Evolutionary conservation across 1,140 invertebrate species (phyloP).

Genomic region (Drosophila sp.): DNA sequence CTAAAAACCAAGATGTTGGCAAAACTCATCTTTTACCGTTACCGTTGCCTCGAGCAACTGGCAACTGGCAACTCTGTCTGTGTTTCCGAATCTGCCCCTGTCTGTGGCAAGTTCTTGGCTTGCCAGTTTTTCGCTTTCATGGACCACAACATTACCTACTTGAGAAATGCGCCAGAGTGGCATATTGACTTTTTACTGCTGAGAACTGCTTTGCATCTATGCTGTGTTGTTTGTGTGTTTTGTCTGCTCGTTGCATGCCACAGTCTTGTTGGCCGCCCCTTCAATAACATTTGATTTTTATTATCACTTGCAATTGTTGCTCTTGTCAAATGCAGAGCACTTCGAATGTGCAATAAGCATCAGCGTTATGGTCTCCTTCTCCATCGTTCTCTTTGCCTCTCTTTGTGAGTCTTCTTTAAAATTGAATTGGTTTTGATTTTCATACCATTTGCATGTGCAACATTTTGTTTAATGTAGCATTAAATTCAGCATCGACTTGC

Average conservation of each 20-base stretch:
- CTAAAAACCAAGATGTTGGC: constrained; percentile 55
- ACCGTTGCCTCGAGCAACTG: constrained; percentile 5
- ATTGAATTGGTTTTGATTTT: constrained; percentile 70
- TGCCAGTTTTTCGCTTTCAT: constrained; percentile 42
- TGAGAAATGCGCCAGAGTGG: constrained; percentile 50
- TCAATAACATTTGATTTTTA: constrained; percentile 77
- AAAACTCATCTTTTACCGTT: constrained; percentile 13
- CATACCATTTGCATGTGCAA: constrained; percentile 26
- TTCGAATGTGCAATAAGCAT: constrained; percentile 51
- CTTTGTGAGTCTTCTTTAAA: constrained; percentile 6
- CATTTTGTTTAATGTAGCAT: constrained; percentile 49
- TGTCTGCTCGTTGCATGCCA: neutral
- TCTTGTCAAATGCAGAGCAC: constrained; percentile 39
- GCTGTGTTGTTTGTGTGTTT: constrained; percentile 6
- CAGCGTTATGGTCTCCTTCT: constrained; percentile 44
- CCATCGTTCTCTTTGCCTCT: neutral
- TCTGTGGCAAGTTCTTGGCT: constrained; percentile 33
- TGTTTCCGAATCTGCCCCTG: neutral
- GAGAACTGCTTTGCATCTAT: constrained; percentile 31
- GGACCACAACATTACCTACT: constrained; percentile 51
- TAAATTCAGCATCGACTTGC: constrained; percentile 52
- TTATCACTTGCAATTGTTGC: constrained; percentile 71
- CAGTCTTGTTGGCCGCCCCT: constrained; percentile 26
- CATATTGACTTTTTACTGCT: constrained; percentile 49
- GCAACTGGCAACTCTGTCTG: neutral